A percentile compares a stretch with the other conserved stretches of the same genome.
Conservation (phyloP, 2,113 vertebrate genomes). For the Isurus oxyrinchus region DNA sequence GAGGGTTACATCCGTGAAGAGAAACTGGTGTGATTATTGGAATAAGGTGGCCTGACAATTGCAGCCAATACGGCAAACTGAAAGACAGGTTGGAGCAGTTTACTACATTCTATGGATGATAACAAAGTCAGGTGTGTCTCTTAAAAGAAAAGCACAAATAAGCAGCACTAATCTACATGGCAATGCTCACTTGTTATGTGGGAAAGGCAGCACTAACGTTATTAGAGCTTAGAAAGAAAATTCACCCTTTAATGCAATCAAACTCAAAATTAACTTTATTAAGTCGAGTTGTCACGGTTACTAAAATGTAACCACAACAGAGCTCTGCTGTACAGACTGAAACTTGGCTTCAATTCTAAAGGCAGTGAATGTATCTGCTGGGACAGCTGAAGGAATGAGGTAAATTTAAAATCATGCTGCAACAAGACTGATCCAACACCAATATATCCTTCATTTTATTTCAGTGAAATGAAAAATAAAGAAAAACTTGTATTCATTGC, state of each 20-base stretch:
- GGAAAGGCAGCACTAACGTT: not conserved
- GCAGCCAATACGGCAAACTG: not conserved
- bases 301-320: not conserved
- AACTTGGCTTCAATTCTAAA: not conserved
- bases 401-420: not conserved
- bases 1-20: not conserved
- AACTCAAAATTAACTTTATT: not conserved
- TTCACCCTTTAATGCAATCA: conserved; percentile 21
- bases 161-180: not conserved
- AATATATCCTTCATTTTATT: not conserved
- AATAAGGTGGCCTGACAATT: not conserved
- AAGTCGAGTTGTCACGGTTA: conserved; percentile 2
- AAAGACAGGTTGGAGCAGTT: not conserved
- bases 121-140: not conserved
- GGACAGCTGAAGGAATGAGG: not conserved
- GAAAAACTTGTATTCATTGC: not conserved
- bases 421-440: not conserved
- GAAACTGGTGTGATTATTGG: conserved; percentile 8
- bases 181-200: not conserved
- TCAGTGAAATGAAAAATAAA: not conserved
- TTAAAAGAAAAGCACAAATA: not conserved
- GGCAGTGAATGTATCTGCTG: not conserved
- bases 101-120: not conserved
- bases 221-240: not conserved
- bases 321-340: not conserved